Evolutionary conservation across 2,888 invertebrate species (phyloP), one percentile per base, ranked within the genome.

Genomic region (Orchesella flavescens): DNA sequence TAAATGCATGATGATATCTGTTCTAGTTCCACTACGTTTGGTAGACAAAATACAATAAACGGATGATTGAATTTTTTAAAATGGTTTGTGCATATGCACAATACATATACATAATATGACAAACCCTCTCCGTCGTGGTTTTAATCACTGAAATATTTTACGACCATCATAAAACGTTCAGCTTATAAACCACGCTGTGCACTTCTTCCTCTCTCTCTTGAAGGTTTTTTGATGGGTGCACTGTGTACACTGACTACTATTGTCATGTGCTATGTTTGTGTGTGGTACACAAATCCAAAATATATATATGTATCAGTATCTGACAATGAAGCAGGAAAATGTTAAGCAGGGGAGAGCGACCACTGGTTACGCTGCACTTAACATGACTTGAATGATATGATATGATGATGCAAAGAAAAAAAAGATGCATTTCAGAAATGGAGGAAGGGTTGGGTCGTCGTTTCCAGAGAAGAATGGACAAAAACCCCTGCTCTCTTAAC

Each of bases 121-220:
- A 34, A 53, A 9, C 61, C 63, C 71, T 49, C 61, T 78, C n/a
- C 71, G 61, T 43, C 46, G 72, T 61, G 72, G 78, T 65, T 79
- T 80, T 80, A 80, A 80, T 80, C 80, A 74, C 73, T 80, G 68
- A 68, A 80, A 74, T 80, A 80, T 80, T 80, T 80, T 80, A 80
- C 80, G 80, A 80, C 80, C 19, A 73, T 55, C 80, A 80, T 80
- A 80, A 80, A 80, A 79, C 65, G 44, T 65, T 73, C 65, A 79
- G 43, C 73, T 80, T 74, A 66, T 73, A 66, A 68, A 24, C 66
- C 80, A 5, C 49, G n/a, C 43, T 71, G 21, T 9, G 19, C 61
- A 17, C 61, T 46, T 46, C 46, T 59, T 4, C 15, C 34, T 7
- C 72, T 57, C 17, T 19, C 53, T 23, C 7, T 59, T 23, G 59